Percentiles rank a stretch among this genome's conserved stretches.
phyloP scores from a whole-genome alignment of 2,797 vertebrate genomes.

The Podargus strigoides region DNA sequence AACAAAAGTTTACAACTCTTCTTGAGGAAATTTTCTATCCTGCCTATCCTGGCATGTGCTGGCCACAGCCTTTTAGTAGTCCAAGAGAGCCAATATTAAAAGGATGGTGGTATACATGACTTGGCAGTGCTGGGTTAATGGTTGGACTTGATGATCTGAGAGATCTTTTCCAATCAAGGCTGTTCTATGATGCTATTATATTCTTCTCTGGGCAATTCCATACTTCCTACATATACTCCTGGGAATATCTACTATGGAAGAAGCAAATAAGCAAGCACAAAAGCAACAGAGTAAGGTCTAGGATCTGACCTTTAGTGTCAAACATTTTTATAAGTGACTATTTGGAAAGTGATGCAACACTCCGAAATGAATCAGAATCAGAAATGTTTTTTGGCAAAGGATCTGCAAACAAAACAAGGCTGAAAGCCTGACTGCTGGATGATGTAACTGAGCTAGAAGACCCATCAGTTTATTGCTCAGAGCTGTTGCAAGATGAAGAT shows the following conservation, averaged over 20 bases:
- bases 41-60: neutral
- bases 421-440: neutral
- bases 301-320: neutral
- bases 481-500: neutral
- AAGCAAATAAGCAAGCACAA: neutral
- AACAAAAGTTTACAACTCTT: neutral
- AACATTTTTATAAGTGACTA: neutral
- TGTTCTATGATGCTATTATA: no score
- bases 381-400: neutral
- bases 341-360: neutral
- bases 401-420: neutral
- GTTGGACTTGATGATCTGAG: no score
- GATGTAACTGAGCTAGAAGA: neutral
- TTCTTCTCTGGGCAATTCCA: neutral
- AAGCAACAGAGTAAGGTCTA: neutral
- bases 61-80: neutral
- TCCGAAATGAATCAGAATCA: neutral
- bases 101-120: no score
- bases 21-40: neutral
- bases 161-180: no score
- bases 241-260: neutral
- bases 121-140: no score
- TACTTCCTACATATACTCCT: fast-evolving
- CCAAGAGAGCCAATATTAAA: neutral
- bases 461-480: neutral